Base-by-base conservation (phyloP, 2,888 invertebrate genomes). In the Cartodere bifasciata region DNA sequence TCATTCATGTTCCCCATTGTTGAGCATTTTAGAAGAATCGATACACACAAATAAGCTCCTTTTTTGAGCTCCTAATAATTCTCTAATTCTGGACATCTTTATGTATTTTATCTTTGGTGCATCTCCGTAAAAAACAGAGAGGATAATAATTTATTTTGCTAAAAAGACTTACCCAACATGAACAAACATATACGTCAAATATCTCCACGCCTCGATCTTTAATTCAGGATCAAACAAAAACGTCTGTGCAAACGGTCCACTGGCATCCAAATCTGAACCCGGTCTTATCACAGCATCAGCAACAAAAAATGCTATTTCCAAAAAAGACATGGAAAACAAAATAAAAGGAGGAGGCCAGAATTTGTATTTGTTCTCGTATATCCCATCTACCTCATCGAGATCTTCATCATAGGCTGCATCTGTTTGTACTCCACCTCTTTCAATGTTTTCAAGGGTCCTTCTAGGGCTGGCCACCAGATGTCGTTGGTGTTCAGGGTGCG, bases 161-260 rank as follows among this genome's bases (percentile, higher is more conserved):
- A 26, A 9, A 4, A 4, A 3, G 10, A 9, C 33, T 34, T 56
- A 84, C 82, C 91, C 90, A 38, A 87, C 82, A 60, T 95, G 95
- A 13, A 95, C 87, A 54, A 95, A 79, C 90, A 92, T 92, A 55
- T 97, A 98, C 1, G 87, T 83, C 29, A 92, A 50, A 56, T 80
- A 95, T 47, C 97, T 68, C 97, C 97, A 97, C 1, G 79, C 79
- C 62, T 98, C 84, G 33, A 77, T 69, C 38, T 92, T 70, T 50
- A 76, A 75, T 37, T 74, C 67, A 0, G 95, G 94, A 63, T 87
- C 79, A 60, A 91, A 95, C 40, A 95, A 86, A 4, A 82, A 61
- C 28, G 76, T 75, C 17, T 37, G 37, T 5, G 86, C 80, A 17
- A 83, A 73, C 1, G 90, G 85, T 0, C 91, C 87, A 16, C 40